Percentiles rank a stretch among this genome's conserved stretches.
Conservation (phyloP, 2,888 invertebrate species). For the Arge pagana region DNA sequence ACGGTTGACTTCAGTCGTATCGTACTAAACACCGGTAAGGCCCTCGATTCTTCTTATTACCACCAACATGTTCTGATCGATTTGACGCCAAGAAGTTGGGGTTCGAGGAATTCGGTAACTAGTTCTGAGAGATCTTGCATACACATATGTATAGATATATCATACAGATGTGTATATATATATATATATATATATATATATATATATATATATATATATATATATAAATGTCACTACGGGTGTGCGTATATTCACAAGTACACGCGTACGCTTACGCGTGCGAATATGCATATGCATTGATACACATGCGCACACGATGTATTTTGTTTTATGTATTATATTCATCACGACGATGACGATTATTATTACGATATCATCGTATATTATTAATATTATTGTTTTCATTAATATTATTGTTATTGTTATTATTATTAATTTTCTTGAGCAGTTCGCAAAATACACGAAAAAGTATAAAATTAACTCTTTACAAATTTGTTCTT, state of each 20-base stretch:
- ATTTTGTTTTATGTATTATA: slow-evolving; percentile 28
- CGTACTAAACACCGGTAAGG: too few relatives aligned
- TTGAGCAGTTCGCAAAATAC: slow-evolving; percentile 56
- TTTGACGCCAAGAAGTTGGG: too few relatives aligned
- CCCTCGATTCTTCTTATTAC: too few relatives aligned
- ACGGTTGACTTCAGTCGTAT: too few relatives aligned
- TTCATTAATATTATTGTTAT: not conserved
- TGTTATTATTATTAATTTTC: slow-evolving; percentile 27
- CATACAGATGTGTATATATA: not conserved
- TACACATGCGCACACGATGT: slow-evolving; percentile 36
- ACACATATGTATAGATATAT: slow-evolving; percentile 1
- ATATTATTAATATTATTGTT: not conserved
- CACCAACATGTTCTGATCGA: too few relatives aligned
- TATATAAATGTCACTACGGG: not conserved
- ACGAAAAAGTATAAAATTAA: slow-evolving; percentile 57
- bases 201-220: not conserved
- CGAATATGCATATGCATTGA: not conserved
- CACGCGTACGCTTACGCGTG: not conserved
- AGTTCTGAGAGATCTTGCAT: too few relatives aligned
- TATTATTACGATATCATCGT: slow-evolving; percentile 36
- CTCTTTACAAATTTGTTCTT: slow-evolving; percentile 43
- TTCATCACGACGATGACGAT: slow-evolving; percentile 32
- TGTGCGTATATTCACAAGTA: too few relatives aligned
- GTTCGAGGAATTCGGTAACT: too few relatives aligned
- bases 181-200: not conserved